phyloP scores from a whole-genome alignment of 2,797 vertebrate species.

The Enteromius anoplus region DNA sequence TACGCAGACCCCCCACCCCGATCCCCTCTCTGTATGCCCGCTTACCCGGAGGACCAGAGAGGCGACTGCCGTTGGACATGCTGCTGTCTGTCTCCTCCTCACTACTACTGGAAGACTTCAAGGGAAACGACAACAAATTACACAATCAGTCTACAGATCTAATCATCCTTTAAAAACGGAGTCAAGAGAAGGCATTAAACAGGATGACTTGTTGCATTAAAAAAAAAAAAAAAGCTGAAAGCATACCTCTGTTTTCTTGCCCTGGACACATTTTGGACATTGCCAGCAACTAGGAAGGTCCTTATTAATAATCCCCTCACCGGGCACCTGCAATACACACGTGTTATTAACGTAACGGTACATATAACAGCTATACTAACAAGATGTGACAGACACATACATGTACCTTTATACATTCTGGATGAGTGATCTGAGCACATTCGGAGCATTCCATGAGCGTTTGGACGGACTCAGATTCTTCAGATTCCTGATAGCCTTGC shows the following conservation, averaged over 20 bases:
- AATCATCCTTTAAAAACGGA: background rate
- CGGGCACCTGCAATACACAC: constrained; percentile 81
- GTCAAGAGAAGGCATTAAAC: background rate
- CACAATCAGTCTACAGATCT: background rate
- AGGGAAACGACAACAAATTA: background rate
- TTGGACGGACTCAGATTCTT: constrained; percentile 81
- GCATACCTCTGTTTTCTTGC: constrained; percentile 84
- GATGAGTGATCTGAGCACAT: constrained; percentile 94
- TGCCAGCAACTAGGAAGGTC: constrained; percentile 98
- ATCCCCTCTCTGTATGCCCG: constrained; percentile 73
- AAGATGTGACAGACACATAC: background rate
- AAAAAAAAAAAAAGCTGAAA: background rate
- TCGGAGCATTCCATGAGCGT: constrained; percentile 98
- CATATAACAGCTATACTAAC: background rate
- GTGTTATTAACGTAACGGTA: background rate
- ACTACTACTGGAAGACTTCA: constrained; percentile 73
- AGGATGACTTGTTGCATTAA: background rate
- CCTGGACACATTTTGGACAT: constrained; percentile 93
- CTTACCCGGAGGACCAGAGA: constrained; percentile 68
- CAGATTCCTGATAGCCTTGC: constrained; percentile 86
- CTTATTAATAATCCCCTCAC: constrained; percentile 90
- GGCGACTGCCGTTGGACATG: constrained; percentile 67
- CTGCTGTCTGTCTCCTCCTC: constrained; percentile 68
- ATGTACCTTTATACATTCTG: constrained; percentile 89
- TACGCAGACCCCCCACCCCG: constrained; percentile 61